phyloP scores from a whole-genome alignment of 2,888 invertebrate species.

The Oxytorus armatus region DNA sequence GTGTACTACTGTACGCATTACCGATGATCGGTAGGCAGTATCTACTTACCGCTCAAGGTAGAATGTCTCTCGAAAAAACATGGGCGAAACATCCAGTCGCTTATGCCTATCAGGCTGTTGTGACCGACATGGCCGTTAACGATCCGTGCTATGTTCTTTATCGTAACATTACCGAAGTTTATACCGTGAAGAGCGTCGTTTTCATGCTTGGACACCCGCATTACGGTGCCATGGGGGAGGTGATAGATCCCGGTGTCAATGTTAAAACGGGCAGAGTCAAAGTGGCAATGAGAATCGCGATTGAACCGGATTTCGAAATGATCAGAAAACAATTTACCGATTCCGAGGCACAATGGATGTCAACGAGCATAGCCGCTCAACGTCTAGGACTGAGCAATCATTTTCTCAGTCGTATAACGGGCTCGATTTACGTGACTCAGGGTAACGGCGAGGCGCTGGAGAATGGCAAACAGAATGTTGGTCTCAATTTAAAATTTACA shows the following conservation, averaged over 20 bases:
- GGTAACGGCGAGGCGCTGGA: constrained; percentile 67
- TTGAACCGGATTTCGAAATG: constrained; percentile 86
- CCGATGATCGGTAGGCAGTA: constrained; percentile 90
- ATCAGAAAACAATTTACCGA: constrained; percentile 77
- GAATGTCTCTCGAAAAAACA: constrained; percentile 88
- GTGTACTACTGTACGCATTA: constrained; percentile 89
- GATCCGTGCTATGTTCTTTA: constrained; percentile 84
- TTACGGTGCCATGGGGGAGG: constrained; percentile 92
- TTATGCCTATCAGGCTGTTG: constrained; percentile 90
- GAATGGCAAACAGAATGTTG: constrained; percentile 89
- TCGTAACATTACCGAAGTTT: constrained; percentile 87
- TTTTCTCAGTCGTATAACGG: constrained; percentile 94
- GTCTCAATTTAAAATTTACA: constrained; percentile 95
- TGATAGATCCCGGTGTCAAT: constrained; percentile 86
- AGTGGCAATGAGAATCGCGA: constrained; percentile 85
- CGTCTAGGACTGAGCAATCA: constrained; percentile 88
- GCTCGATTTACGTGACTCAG: constrained; percentile 89
- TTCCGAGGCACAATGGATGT: constrained; percentile 85
- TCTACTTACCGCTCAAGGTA: constrained; percentile 87
- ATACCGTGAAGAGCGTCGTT: constrained; percentile 88
- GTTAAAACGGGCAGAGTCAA: constrained; percentile 87
- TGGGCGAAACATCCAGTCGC: constrained; percentile 88
- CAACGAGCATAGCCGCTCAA: constrained; percentile 87
- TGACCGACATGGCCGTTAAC: constrained; percentile 85
- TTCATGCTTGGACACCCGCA: constrained; percentile 92